Base-by-base conservation (phyloP, 2,888 invertebrate species). In the Amphipyra berbera region DNA sequence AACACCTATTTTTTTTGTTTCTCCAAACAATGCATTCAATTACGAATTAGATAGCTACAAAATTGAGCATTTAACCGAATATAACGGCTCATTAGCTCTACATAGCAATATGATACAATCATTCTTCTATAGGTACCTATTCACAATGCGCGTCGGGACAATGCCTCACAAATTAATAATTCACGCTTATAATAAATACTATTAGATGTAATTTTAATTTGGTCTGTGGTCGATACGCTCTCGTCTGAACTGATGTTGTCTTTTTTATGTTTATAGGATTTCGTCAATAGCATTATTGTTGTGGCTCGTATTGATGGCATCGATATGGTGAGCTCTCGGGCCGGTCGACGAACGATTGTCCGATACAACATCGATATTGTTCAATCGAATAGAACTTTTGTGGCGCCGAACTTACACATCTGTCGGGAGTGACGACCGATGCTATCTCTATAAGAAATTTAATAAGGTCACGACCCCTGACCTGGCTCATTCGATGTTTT, bases 101-200 rank as follows among this genome's bases (percentile, higher is more conserved):
- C 67, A 75, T 71, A 73, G 63, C 62, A 49, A 61, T 65, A 61
- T 48, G 78, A 84, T 82, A 84, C 79, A 76, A 85, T 85, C 79
- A 62, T 59, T 79, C 81, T 75, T 79, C 78, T 76, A 74, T 82
- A 70, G 9, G n/a, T 41, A 61, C 52, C 56, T 56, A 72, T 72
- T 72, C 75, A 85, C 83, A 81, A 81, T 76, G 65, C 67, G 56
- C 52, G 63, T 56, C 77, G 62, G 87, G 85, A 93, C 94, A 94
- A 94, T 92, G 86, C 84, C 81, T 68, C 73, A 82, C 87, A 93
- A 93, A 94, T 94, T 93, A 93, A 91, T 92, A 93, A 91, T 90
- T 90, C 90, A 92, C 90, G 91, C 90, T 84, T 88, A 87, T 89
- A 88, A 88, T 83, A 83, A 88, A 89, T 83, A 83, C 84, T 85